A percentile compares a stretch with the other conserved stretches of the same genome.
These are phyloP conservation scores for Dicyrtoma fusca DNA, from an alignment of 2,888 invertebrate species.

Conservation along the genomic window DNA sequence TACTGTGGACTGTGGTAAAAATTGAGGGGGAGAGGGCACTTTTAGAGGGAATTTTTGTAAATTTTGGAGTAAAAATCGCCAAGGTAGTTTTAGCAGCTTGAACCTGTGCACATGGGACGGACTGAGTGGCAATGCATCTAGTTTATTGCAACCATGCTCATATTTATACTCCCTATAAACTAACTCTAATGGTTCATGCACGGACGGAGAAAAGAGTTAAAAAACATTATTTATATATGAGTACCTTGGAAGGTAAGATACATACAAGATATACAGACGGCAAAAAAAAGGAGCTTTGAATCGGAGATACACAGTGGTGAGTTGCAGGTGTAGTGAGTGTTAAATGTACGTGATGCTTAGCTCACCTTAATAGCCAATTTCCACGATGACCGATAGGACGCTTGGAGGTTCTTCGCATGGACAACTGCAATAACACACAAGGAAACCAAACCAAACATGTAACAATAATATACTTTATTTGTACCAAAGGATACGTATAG, in stretches of 20 bases:
- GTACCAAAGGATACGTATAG: too few species aligned
- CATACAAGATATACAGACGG: too few species aligned
- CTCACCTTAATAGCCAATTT: slow-evolving; percentile 55
- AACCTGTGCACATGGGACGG: too few species aligned
- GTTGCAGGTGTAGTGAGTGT: neutral
- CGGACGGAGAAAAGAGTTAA: neutral
- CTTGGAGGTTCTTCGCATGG: slow-evolving; percentile 51
- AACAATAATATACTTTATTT: neutral
- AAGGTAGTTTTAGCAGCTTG: neutral
- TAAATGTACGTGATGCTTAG: slow-evolving; percentile 10
- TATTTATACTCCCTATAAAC: neutral
- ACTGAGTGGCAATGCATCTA: too few species aligned
- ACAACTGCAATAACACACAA: slow-evolving; percentile 47
- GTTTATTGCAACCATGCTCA: too few species aligned
- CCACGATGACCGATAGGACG: slow-evolving; percentile 55
- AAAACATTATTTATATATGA: too few species aligned
- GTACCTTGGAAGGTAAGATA: too few species aligned
- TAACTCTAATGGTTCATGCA: neutral
- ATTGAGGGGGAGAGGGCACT: too few species aligned
- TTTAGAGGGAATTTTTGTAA: neutral
- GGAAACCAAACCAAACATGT: neutral
- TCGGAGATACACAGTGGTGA: neutral
- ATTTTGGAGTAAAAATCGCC: neutral
- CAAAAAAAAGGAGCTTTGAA: too few species aligned
- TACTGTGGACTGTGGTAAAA: too few species aligned